Evolutionary conservation across 1,140 invertebrate species (phyloP).

Genomic region (Calephelis virginiensis): DNA sequence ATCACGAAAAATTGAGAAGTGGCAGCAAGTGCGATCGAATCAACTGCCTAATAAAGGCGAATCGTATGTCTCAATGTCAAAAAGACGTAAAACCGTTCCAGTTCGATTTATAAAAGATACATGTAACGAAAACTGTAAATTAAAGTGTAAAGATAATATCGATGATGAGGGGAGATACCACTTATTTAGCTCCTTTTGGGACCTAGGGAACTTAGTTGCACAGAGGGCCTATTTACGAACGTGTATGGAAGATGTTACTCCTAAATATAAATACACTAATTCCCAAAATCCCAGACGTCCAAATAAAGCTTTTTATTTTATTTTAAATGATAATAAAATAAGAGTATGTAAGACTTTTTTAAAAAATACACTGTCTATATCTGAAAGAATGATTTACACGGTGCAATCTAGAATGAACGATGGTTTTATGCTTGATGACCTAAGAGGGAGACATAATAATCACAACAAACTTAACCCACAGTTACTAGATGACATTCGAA

Average conservation of each 20-base stretch:
- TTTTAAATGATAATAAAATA: slow-evolving; percentile 20
- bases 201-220: not conserved
- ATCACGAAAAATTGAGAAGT: not conserved
- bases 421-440: slow-evolving; percentile 1
- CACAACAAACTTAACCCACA: slow-evolving; percentile 3
- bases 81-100: not conserved
- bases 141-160: not conserved
- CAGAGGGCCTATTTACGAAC: slow-evolving; percentile 20
- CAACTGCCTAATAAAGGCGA: not conserved
- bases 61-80: not conserved
- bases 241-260: slow-evolving; percentile 17
- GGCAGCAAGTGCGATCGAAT: slow-evolving; percentile 1
- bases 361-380: not conserved
- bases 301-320: slow-evolving; percentile 29
- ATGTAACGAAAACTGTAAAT: slow-evolving; percentile 3
- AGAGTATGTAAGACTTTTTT: slow-evolving; percentile 20
- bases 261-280: slow-evolving; percentile 29
- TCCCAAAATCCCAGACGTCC: slow-evolving; percentile 18
- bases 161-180: not conserved
- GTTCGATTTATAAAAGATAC: not conserved
- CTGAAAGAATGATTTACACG: not conserved
- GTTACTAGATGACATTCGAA: slow-evolving; percentile 14
- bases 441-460: not conserved
- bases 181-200: slow-evolving; percentile 1
- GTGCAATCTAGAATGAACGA: not conserved